Evolutionary conservation across 2,888 invertebrate genomes (phyloP).

Genomic region (Halocaridina rubra): DNA sequence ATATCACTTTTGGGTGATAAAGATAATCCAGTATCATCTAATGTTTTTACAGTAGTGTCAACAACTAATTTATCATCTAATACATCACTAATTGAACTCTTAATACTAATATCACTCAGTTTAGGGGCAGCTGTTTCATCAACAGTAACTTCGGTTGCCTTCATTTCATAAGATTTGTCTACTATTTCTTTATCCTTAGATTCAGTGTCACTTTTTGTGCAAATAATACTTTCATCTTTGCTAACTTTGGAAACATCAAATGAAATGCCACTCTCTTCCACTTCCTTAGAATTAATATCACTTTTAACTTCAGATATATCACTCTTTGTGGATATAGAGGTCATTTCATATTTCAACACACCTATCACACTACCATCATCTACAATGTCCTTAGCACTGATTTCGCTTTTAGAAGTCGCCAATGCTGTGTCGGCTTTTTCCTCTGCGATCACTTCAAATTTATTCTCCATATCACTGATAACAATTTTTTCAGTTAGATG

Average conservation of each 20-base stretch:
- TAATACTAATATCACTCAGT: neutral
- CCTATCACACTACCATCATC: neutral
- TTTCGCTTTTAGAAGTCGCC: neutral
- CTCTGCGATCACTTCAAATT: neutral
- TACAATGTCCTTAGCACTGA: neutral
- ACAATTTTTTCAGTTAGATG: slow-evolving; percentile 2
- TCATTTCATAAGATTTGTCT: no score
- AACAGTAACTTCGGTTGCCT: neutral
- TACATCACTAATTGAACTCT: neutral
- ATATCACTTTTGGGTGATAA: slow-evolving; percentile 47
- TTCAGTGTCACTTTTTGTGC: neutral
- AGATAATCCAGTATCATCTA: slow-evolving; percentile 15
- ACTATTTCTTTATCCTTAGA: neutral
- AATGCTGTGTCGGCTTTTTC: neutral
- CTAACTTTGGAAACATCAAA: neutral
- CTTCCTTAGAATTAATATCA: slow-evolving; percentile 1
- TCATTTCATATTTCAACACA: neutral
- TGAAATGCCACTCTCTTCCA: neutral
- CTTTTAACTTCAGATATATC: slow-evolving; percentile 9
- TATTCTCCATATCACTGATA: neutral
- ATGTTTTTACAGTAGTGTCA: slow-evolving; percentile 23
- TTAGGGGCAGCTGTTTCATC: neutral
- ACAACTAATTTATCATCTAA: slow-evolving; percentile 1
- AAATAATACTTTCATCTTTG: neutral
- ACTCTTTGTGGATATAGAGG: neutral